phyloP scores from a whole-genome alignment of 2,797 vertebrate species.

The Todus mexicanus region DNA sequence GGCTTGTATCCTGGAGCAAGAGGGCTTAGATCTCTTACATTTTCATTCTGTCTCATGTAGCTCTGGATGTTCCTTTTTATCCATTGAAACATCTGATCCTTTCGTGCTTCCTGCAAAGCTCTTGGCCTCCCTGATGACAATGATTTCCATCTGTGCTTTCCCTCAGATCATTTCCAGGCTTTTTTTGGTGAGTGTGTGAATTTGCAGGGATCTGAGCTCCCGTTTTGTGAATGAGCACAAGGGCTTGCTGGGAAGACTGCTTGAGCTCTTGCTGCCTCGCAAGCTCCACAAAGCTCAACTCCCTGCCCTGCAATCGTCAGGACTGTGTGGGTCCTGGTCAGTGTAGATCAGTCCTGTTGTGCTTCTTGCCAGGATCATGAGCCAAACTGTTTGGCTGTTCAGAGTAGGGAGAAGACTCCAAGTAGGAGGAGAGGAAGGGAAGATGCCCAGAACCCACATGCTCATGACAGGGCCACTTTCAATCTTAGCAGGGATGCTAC shows the following conservation, averaged over 20 bases:
- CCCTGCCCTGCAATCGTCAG: rapidly evolving
- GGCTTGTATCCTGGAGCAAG: neutral
- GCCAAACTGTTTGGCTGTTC: neutral
- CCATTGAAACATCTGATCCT: constrained; percentile 43
- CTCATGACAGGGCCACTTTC: neutral
- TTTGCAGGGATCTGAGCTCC: neutral
- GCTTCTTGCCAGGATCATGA: neutral
- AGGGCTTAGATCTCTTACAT: neutral
- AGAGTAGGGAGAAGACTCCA: neutral
- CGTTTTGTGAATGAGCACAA: neutral
- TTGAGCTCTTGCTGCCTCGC: neutral
- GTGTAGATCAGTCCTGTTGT: neutral
- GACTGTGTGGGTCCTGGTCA: neutral
- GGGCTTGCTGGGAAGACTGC: neutral
- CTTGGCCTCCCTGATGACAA: constrained; percentile 35
- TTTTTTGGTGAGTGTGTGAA: neutral
- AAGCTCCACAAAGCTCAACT: neutral
- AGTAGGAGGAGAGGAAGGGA: neutral
- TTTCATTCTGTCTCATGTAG: neutral
- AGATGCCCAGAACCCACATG: neutral
- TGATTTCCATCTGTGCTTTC: constrained; percentile 46
- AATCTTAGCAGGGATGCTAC: neutral
- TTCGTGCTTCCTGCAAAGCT: constrained; percentile 35
- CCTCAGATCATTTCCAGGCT: constrained; percentile 44
- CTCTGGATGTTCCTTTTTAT: constrained; percentile 25